Percentiles rank a stretch among this genome's conserved stretches.
Conservation (phyloP, 2,113 vertebrate species). For the Cervus canadensis region DNA sequence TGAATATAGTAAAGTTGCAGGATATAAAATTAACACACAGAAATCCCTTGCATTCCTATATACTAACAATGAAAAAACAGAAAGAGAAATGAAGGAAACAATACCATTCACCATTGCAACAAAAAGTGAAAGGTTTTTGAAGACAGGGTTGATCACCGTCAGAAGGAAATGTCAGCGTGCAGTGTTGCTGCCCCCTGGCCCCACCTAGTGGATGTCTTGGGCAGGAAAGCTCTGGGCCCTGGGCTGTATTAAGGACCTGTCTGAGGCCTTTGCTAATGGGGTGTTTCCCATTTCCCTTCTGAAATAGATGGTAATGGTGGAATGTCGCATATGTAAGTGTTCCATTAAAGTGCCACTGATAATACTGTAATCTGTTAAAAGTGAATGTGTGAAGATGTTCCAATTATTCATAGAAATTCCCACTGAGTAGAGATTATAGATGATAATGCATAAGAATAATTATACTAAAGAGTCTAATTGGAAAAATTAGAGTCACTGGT, state of each 20-base stretch:
- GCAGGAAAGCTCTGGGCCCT: background rate
- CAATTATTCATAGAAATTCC: background rate
- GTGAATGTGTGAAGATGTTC: background rate
- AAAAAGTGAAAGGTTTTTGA: no score
- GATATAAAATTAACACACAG: no score
- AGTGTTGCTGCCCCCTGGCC: background rate
- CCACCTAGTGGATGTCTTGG: conserved; percentile 68
- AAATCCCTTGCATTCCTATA: no score
- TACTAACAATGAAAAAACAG: no score
- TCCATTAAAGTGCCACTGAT: background rate
- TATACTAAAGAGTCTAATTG: background rate
- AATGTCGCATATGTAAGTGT: background rate
- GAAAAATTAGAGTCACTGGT: background rate
- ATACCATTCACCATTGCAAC: no score
- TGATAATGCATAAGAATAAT: background rate
- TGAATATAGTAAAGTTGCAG: no score
- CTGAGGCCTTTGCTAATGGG: background rate
- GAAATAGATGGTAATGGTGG: background rate
- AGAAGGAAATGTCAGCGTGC: accelerated
- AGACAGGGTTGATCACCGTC: accelerated
- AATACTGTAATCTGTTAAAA: background rate
- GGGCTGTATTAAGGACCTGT: background rate
- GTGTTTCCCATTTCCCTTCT: background rate
- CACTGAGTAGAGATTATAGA: background rate
- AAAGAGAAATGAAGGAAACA: no score